phyloP scores from a whole-genome alignment of 2,797 vertebrate species.

The Varecia variegata region DNA sequence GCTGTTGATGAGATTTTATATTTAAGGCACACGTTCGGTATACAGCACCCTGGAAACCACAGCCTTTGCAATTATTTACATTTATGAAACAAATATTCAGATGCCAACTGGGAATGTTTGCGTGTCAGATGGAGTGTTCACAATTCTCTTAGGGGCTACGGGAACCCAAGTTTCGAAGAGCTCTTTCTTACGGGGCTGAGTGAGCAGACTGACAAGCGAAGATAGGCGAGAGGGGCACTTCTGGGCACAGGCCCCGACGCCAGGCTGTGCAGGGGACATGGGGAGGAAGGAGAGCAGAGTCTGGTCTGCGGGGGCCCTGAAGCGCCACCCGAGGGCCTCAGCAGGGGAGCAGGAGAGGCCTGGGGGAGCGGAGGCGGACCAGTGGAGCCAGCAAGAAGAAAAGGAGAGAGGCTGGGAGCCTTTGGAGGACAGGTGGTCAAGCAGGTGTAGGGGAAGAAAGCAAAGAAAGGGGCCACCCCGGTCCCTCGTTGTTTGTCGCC shows the following conservation, averaged over 20 bases:
- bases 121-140: neutral
- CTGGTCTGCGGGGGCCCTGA: neutral
- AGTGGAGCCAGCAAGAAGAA: neutral
- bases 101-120: neutral
- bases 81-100: neutral
- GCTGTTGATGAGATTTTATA: neutral
- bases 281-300: too few relatives aligned
- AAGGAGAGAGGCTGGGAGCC: neutral
- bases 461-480: neutral
- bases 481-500: neutral
- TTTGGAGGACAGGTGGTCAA: neutral
- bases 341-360: neutral
- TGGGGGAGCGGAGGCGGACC: neutral
- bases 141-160: neutral
- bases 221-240: neutral
- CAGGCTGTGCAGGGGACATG: accelerated
- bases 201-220: neutral
- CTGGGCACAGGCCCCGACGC: neutral
- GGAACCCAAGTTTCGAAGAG: neutral
- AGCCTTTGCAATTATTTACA: neutral
- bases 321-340: neutral
- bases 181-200: neutral
- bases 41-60: neutral
- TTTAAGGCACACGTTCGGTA: neutral
- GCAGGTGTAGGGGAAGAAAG: neutral